Conservation (phyloP, 2,888 invertebrate species). For the Drosophila niveifrons region DNA sequence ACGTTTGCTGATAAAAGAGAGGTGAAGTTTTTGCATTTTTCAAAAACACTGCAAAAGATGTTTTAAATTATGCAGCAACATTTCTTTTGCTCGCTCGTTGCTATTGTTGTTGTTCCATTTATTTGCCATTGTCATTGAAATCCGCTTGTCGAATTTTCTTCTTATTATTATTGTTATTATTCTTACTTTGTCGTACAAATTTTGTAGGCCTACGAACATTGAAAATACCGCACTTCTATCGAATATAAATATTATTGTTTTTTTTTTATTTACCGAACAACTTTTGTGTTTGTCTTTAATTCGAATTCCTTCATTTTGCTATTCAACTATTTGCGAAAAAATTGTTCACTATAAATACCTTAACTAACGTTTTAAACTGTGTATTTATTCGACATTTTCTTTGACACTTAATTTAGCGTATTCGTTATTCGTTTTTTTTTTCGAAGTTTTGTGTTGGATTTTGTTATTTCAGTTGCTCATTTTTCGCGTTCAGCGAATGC, state of each 20-base stretch:
- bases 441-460: not conserved
- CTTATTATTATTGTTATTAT: not conserved
- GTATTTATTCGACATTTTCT: not conserved
- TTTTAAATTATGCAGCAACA: constrained; percentile 49
- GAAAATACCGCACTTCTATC: not conserved
- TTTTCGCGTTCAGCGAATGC: constrained; percentile 18
- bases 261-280: not conserved
- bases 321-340: not conserved
- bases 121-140: not conserved
- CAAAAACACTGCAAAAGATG: constrained; percentile 40
- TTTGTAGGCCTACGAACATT: not conserved
- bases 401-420: not conserved
- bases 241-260: not conserved
- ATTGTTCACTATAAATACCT: too few relatives aligned
- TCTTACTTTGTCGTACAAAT: constrained; percentile 2
- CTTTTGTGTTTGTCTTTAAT: not conserved
- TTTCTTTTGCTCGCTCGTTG: not conserved
- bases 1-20: constrained; percentile 10
- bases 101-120: not conserved
- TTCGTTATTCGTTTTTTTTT: constrained; percentile 1
- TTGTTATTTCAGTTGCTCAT: constrained; percentile 9
- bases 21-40: not conserved
- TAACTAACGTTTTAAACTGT: not conserved
- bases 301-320: not conserved
- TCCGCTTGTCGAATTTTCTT: constrained; percentile 11